Conservation (phyloP, 2,797 vertebrate species). For the Hyperoplus lanceolatus region DNA sequence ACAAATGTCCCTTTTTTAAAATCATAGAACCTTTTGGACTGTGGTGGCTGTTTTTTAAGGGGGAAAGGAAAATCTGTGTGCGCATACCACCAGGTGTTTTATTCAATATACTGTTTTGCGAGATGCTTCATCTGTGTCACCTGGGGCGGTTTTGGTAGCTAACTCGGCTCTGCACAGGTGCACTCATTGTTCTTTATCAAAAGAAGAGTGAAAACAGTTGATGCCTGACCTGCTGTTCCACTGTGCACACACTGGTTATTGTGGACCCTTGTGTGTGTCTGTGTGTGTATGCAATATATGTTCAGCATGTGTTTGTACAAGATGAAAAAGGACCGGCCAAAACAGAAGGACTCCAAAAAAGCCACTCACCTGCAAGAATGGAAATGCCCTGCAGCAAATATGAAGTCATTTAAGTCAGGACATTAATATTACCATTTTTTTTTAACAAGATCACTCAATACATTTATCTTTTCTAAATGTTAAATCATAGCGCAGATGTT, state of each 20-base stretch:
- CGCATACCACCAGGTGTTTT: slow-evolving; percentile 65
- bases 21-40: slow-evolving; percentile 53
- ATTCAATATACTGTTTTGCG: slow-evolving; percentile 50
- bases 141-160: slow-evolving; percentile 62
- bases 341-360: slow-evolving; percentile 62
- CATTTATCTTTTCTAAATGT: slow-evolving; percentile 35
- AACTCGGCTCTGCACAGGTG: slow-evolving; percentile 70
- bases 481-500: slow-evolving; percentile 64
- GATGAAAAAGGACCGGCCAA: slow-evolving; percentile 67
- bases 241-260: slow-evolving; percentile 37
- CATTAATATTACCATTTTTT: slow-evolving; percentile 47
- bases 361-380: slow-evolving; percentile 49
- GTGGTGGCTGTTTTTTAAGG: slow-evolving; percentile 32
- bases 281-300: slow-evolving; percentile 2
- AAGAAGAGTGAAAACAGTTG: slow-evolving; percentile 58
- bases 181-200: slow-evolving; percentile 71
- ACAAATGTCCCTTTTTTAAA: slow-evolving; percentile 63
- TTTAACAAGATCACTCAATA: slow-evolving; percentile 52
- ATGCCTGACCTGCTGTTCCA: slow-evolving; percentile 57
- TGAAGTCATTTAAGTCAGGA: slow-evolving; percentile 55
- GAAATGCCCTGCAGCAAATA: slow-evolving; percentile 62
- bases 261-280: slow-evolving; percentile 20
- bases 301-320: slow-evolving; percentile 39
- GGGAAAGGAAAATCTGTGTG: slow-evolving; percentile 10
- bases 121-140: slow-evolving; percentile 69